Conservation (phyloP, 64 coral and sea anemone species). For the Stichodactyla mertensii region DNA sequence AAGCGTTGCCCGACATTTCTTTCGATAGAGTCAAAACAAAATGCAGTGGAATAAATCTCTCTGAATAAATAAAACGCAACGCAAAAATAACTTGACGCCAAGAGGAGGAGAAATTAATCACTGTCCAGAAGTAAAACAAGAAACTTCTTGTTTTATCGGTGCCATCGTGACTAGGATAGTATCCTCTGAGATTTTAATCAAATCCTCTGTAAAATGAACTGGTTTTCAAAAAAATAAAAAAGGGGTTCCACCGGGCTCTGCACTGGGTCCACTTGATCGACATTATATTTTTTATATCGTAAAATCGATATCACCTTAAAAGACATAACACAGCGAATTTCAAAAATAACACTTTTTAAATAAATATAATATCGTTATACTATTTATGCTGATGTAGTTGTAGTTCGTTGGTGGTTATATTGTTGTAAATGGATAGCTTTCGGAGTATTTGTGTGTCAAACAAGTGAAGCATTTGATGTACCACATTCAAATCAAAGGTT, state of each 20-base stretch:
- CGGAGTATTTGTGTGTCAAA: neutral
- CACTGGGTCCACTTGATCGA: neutral
- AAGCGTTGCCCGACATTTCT: neutral
- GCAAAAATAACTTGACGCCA: neutral
- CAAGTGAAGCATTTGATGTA: neutral
- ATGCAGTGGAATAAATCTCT: too few species aligned
- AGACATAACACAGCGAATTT: neutral
- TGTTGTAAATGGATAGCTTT: neutral
- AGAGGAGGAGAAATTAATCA: neutral
- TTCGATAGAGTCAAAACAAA: neutral
- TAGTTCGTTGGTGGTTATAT: neutral
- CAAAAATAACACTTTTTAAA: neutral
- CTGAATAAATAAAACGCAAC: too few species aligned
- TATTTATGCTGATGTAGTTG: neutral
- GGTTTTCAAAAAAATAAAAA: neutral
- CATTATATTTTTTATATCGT: too few species aligned
- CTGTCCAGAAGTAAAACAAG: neutral
- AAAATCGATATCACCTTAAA: too few species aligned
- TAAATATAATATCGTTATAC: neutral
- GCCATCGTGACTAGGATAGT: neutral
- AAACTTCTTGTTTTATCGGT: neutral
- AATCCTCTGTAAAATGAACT: neutral
- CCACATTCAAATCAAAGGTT: neutral
- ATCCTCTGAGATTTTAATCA: neutral
- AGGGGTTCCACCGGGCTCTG: neutral